Conservation (phyloP, 2,888 invertebrate genomes). For the Gymnoscelis rufifasciata region DNA sequence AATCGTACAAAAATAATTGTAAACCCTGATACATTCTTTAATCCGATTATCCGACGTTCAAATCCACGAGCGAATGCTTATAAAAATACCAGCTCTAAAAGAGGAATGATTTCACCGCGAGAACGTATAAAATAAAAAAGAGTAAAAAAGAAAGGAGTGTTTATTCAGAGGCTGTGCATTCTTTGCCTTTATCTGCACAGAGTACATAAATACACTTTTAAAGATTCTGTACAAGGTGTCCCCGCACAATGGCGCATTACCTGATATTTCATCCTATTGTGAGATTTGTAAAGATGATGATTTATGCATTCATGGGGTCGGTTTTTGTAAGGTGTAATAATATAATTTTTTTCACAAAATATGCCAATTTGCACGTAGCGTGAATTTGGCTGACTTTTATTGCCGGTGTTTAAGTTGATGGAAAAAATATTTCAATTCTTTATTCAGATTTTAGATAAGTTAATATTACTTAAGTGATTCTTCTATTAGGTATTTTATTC, state of each 20-base stretch:
- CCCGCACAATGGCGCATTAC: slow-evolving; percentile 1
- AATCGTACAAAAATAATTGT: too few species aligned
- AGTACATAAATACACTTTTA: slow-evolving; percentile 7
- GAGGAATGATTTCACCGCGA: slow-evolving; percentile 15
- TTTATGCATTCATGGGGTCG: background rate
- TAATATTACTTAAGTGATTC: too few species aligned
- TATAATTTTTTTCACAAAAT: background rate
- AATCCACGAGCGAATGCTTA: background rate
- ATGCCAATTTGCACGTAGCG: background rate
- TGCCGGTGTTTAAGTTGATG: too few species aligned
- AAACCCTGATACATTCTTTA: background rate
- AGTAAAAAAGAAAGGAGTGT: slow-evolving; percentile 19
- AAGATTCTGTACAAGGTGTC: slow-evolving; percentile 6
- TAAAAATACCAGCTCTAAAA: slow-evolving; percentile 7
- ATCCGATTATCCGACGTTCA: background rate
- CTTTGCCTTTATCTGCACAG: slow-evolving; percentile 30
- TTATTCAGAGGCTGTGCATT: slow-evolving; percentile 35
- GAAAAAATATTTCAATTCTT: too few species aligned
- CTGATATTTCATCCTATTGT: background rate
- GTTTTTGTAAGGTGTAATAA: too few species aligned
- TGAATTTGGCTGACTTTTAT: too few species aligned
- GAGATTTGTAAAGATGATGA: background rate
- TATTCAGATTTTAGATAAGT: too few species aligned
- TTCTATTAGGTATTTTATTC: too few species aligned
- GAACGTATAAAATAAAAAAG: slow-evolving; percentile 2